Percentiles rank a stretch among this genome's conserved stretches.
Conservation (phyloP, 2,888 invertebrate genomes). For the Campoletis raptor region DNA sequence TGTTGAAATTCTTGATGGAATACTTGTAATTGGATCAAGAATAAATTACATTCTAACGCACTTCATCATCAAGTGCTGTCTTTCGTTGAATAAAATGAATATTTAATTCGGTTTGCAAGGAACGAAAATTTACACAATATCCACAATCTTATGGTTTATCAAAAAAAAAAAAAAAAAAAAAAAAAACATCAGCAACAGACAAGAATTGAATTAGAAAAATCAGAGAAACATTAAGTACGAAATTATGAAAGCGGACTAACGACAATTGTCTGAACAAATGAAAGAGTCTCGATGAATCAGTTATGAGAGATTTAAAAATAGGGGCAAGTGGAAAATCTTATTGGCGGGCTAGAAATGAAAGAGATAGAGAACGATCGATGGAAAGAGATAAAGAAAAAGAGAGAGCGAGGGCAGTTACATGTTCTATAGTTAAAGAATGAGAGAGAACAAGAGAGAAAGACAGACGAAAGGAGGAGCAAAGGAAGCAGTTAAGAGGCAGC, state of each 20-base stretch:
- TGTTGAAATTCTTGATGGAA: not conserved
- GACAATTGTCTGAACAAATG: not conserved
- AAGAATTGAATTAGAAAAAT: not conserved
- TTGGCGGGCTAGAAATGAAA: not conserved
- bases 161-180: not conserved
- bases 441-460: constrained; percentile 55
- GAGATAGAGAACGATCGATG: not conserved
- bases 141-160: not conserved
- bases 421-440: not conserved
- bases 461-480: constrained; percentile 54
- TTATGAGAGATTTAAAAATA: constrained; percentile 12
- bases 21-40: not conserved
- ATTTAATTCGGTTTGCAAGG: not conserved
- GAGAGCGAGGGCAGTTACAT: not conserved
- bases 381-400: not conserved
- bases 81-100: not conserved
- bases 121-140: not conserved
- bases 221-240: not conserved
- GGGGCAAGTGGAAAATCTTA: not conserved
- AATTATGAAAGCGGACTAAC: not conserved
- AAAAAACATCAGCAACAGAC: not conserved
- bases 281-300: constrained; percentile 7
- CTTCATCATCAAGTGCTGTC: not conserved
- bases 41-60: not conserved
- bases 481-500: constrained; percentile 42